Conservation (phyloP, 37 sponge, comb jelly and placozoan genomes). For the Beroe ovata region DNA sequence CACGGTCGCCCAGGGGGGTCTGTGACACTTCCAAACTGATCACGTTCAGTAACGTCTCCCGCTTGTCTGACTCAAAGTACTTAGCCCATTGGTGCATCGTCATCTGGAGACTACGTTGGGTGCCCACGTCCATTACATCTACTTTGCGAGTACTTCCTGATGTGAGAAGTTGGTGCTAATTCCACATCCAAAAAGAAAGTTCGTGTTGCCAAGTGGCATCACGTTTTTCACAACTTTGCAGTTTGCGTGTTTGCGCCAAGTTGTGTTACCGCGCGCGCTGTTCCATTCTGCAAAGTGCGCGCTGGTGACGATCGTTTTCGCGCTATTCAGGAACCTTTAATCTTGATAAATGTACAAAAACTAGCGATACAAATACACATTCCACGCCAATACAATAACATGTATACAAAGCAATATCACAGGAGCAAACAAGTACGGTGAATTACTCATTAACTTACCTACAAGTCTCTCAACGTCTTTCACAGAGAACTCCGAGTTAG, state of each 20-base stretch:
- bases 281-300: neutral
- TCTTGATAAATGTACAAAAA: neutral
- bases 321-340: neutral
- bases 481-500: neutral
- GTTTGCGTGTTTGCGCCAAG: no score
- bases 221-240: no score
- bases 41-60: conserved; percentile 46
- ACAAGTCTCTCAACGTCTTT: conserved; percentile 47
- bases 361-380: neutral
- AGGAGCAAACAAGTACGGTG: no score
- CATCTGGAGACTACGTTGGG: conserved; percentile 46
- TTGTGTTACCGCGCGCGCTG: no score
- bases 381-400: neutral
- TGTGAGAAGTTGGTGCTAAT: no score
- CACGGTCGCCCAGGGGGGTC: conserved; percentile 19
- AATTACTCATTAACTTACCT: no score
- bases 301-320: neutral
- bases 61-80: conserved; percentile 44
- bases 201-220: no score
- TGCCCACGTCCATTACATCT: conserved; percentile 34
- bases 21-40: conserved; percentile 54
- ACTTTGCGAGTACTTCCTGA: conserved; percentile 35
- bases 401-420: no score
- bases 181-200: no score
- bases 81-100: conserved; percentile 67